Evolutionary conservation across 2,888 invertebrate genomes (phyloP).

Genomic region (Ephialtes manifestator): DNA sequence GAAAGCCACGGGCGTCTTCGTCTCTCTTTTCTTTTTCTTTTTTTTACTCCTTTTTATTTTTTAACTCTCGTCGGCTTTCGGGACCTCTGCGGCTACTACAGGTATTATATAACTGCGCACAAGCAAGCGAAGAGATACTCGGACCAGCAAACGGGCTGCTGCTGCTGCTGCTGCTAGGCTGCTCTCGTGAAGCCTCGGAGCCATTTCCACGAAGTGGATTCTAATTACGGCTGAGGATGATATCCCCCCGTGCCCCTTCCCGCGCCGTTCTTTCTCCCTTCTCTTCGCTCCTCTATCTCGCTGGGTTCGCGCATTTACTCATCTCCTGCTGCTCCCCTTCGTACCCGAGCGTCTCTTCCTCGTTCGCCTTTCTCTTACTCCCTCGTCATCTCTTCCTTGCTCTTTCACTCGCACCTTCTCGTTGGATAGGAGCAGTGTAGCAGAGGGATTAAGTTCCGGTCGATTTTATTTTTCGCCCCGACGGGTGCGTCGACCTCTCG

Average conservation of each 20-base stretch:
- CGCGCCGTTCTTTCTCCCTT: constrained; percentile 37
- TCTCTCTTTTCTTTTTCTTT: constrained; percentile 29
- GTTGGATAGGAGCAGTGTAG: constrained; percentile 43
- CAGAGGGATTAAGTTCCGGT: constrained; percentile 75
- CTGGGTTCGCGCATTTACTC: constrained; percentile 62
- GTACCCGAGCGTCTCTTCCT: constrained; percentile 30
- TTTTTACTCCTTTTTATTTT: constrained; percentile 6
- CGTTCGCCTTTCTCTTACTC: constrained; percentile 57
- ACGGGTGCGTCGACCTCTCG: constrained; percentile 72
- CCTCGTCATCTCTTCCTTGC: constrained; percentile 37
- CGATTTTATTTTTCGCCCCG: constrained; percentile 73
- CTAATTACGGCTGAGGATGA: constrained; percentile 78
- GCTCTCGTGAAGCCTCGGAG: constrained; percentile 70
- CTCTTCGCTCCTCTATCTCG: constrained; percentile 32
- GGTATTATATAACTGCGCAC: constrained; percentile 50
- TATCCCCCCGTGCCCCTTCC: constrained; percentile 51
- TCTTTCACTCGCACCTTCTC: constrained; percentile 8
- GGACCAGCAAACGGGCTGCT: constrained; percentile 43
- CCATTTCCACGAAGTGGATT: constrained; percentile 79
- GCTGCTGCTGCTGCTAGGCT: constrained; percentile 32
- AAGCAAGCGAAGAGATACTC: constrained; percentile 53
- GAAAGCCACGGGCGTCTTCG: constrained; percentile 39
- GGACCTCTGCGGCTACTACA: constrained; percentile 47
- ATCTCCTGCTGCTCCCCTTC: constrained; percentile 44
- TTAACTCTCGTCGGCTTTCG: constrained; percentile 51